Evolutionary conservation across 2,797 vertebrate species (phyloP), one percentile per base, ranked within the genome.

Genomic region (Mycteria americana): DNA sequence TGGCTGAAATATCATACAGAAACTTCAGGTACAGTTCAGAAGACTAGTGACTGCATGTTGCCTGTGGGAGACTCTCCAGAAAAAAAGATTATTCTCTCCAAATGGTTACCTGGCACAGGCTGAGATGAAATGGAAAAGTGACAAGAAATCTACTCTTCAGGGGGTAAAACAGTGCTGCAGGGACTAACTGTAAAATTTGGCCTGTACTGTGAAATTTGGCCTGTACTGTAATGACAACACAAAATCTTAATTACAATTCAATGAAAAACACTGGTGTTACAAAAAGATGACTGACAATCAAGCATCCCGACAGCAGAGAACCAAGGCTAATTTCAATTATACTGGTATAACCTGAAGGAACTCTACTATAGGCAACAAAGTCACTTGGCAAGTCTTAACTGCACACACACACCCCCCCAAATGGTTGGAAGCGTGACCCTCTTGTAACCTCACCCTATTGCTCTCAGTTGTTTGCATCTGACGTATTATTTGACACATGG

Each of bases 371-470:
- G 37, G 27, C 22, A 91, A 80, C 11, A 39, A 89, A 65, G 21
- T 25, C 33, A 74, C 45, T 56, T 51, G 27, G 37, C 30, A 92
- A 76, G 88, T 56, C 51, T 63, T 72, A 85, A 67, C 24, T 79
- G 27, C 33, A 30, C 28, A 27, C 0, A 9, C 10, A 22, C 9
- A 0, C 5, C 1, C 8, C 6, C 4, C 1, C 1, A 57, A 50
- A 75, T 11, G 13, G 8, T 6, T 77, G n/a, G 33, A 85, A 92
- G 39, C 14, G 15, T 4, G 3, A 19, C 69, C 41, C 25, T 75
- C 41, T 64, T 72, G 18, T 64, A 82, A 67, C 11, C 17, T 74
- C 31, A 48, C 12, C 46, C 28, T n/a, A 28, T 13, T 65, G 25
- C 10, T 57, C 50, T 30, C 18, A 45, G 12, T 43, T 82, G 11